Evolutionary conservation across 1,140 invertebrate species (phyloP).

Genomic region (Euura saliciscinereae): DNA sequence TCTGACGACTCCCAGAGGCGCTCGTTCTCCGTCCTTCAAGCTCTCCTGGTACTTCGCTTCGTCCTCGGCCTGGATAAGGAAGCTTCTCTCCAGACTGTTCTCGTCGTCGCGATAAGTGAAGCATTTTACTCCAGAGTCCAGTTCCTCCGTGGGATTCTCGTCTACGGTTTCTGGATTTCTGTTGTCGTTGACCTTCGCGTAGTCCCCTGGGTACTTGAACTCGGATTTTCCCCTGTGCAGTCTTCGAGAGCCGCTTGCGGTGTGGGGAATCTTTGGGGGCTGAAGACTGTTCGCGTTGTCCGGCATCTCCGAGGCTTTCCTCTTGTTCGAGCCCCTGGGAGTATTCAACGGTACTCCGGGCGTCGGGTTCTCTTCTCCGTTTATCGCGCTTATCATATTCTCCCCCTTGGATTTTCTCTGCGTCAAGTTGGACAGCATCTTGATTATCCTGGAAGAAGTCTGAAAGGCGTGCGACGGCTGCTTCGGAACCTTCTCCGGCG

Average conservation of each 20-base stretch:
- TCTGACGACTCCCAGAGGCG: constrained; percentile 26
- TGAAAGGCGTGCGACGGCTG: constrained; percentile 46
- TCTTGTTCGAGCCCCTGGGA: constrained; percentile 37
- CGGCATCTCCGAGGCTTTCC: constrained; percentile 45
- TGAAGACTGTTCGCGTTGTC: constrained; percentile 29
- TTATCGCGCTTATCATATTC: constrained; percentile 9
- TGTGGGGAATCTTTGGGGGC: constrained; percentile 46
- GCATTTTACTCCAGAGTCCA: constrained; percentile 44
- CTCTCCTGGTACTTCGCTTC: constrained; percentile 22
- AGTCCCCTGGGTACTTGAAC: constrained; percentile 12
- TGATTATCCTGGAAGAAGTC: constrained; percentile 52
- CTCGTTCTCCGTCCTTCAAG: constrained; percentile 21
- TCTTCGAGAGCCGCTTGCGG: constrained; percentile 21
- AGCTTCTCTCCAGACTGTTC: constrained; percentile 47
- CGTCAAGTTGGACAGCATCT: constrained; percentile 50
- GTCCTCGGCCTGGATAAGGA: constrained; percentile 52
- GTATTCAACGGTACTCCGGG: not conserved
- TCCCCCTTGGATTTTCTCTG: constrained; percentile 23
- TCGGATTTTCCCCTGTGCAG: not conserved
- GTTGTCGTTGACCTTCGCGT: not conserved
- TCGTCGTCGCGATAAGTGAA: constrained; percentile 52
- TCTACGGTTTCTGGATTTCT: constrained; percentile 22
- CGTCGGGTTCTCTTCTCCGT: constrained; percentile 9
- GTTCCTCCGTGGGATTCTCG: constrained; percentile 22
- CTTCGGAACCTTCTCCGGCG: constrained; percentile 23